Evolutionary conservation across 2,797 vertebrate species (phyloP).

Genomic region (Phataginus tricuspis): DNA sequence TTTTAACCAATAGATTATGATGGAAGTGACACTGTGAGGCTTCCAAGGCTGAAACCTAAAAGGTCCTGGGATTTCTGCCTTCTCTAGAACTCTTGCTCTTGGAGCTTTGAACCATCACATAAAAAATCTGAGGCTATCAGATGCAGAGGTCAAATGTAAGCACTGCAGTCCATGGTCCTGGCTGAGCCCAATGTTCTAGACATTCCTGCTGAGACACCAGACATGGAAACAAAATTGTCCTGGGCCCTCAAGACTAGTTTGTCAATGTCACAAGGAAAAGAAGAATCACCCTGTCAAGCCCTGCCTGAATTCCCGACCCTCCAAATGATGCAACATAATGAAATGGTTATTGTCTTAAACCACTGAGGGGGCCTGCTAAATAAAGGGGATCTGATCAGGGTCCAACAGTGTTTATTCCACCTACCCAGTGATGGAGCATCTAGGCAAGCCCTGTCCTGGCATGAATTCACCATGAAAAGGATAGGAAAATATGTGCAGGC

Average conservation of each 20-base stretch:
- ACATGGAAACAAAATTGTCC: neutral
- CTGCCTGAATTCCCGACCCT: neutral
- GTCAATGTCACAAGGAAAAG: neutral
- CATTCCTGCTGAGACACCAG: neutral
- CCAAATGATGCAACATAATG: neutral
- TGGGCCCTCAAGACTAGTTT: neutral
- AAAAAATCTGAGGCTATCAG: neutral
- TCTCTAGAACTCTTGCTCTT: neutral
- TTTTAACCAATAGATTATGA: neutral
- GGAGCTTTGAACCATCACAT: neutral
- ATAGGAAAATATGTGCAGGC: too few species aligned
- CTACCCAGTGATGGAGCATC: neutral
- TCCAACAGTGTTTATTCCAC: neutral
- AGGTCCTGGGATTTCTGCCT: neutral
- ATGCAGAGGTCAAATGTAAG: accelerated
- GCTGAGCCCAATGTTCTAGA: neutral
- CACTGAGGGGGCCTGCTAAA: neutral
- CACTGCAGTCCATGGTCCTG: too few species aligned
- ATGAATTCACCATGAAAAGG: neutral
- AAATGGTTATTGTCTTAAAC: neutral
- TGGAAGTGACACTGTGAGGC: neutral
- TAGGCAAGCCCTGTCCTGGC: neutral
- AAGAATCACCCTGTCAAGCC: neutral
- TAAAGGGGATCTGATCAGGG: neutral
- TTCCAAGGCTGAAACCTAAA: neutral